Conservation (phyloP, 2,113 vertebrate genomes). For the Gadus chalcogrammus region DNA sequence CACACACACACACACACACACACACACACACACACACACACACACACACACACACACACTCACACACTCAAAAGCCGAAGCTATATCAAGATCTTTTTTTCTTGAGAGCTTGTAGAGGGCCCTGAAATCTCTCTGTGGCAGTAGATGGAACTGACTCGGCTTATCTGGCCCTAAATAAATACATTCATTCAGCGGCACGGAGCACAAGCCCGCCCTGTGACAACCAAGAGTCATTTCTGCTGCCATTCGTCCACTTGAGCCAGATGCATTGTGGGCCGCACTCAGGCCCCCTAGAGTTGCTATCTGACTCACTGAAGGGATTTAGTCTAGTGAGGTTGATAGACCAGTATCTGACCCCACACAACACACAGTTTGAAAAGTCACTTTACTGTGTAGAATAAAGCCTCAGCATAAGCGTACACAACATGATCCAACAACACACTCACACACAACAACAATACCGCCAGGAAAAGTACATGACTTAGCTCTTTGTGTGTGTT, state of each 20-base stretch:
- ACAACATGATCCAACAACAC: conserved; percentile 10
- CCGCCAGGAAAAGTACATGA: conserved; percentile 8
- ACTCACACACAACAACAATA: conserved; percentile 6
- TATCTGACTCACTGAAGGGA: too few relatives aligned
- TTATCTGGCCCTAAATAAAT: conserved; percentile 3
- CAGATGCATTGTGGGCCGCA: conserved; percentile 12
- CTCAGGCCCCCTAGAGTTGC: not conserved
- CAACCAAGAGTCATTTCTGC: not conserved
- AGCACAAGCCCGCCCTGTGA: not conserved
- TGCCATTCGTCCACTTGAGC: conserved; percentile 7
- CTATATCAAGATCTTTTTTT: not conserved
- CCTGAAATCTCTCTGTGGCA: not conserved
- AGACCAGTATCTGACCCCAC: too few relatives aligned
- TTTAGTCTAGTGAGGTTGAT: too few relatives aligned
- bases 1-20: not conserved
- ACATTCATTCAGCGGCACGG: not conserved
- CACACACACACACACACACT: conserved; percentile 1
- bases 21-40: not conserved
- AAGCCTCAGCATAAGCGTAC: not conserved
- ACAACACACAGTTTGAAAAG: not conserved
- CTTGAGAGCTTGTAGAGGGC: too few relatives aligned
- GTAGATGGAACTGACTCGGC: not conserved
- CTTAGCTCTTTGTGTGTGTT: conserved; percentile 10
- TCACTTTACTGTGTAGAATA: not conserved
- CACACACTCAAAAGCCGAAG: not conserved